Base-by-base conservation (phyloP, 92 coral and sea anemone species). In the Parazoanthus atlanticus region DNA sequence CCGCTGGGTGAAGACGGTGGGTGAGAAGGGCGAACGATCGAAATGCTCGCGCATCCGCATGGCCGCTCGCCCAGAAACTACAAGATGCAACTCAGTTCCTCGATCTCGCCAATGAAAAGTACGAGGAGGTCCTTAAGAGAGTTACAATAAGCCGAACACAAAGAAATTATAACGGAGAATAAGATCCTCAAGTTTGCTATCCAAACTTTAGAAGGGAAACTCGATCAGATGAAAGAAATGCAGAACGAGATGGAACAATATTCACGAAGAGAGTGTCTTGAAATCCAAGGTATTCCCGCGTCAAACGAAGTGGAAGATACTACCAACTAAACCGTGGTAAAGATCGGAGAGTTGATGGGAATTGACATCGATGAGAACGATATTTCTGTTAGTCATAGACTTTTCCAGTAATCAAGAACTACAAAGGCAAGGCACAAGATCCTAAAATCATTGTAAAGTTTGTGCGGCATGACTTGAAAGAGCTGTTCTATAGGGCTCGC, bases 361-460 rank as follows among this genome's bases (percentile, higher is more conserved):
- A 26, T 86, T 29, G 58, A 86, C n/a, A 21, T 86, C n/a, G 56
- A 58, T 0, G 25, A 47, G 12, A 19, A 54, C 9, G 83, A 86
- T 30, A 86, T 86, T n/a, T 86, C 89, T 16, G 83, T 86, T 15
- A 86, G 89, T 61, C 89, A 86, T 76, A 29, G 73, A 15, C 16
- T 86, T n/a, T n/a, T 5, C 89, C 84, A 19, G 83, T 74, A 9
- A 86, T 56, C 25, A 86, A 10, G 32, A 76, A 26, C 8, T 75
- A 75, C 36, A 47, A 86, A 76, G 83, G 52, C 1, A 74, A 56
- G 15, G 8, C 61, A 21, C 29, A 43, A 19, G 58, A 84, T 58
- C 83, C 89, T 0, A 19, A 23, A 2, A 86, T 86, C 41, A 76
- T 86, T 15, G 89, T 86, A 17, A 86, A 76, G 36, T 86, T 86